Base-by-base conservation (phyloP, 2,797 vertebrate species). In the Sparus aurata region DNA sequence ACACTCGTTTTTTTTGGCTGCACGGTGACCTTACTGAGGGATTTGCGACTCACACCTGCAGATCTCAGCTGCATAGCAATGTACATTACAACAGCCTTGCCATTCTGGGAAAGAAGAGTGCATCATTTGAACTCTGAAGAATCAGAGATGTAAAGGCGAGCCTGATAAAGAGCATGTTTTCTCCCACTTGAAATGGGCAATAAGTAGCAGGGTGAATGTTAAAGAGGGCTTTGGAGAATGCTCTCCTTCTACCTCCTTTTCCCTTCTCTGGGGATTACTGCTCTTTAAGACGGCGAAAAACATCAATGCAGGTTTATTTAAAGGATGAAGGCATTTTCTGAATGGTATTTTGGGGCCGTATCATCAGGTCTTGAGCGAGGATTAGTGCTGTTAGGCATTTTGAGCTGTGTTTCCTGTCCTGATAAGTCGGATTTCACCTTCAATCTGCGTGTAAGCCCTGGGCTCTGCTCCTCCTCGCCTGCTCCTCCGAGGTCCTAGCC, bases 351-450 rank as follows among this genome's bases (percentile, higher is more conserved):
- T 84, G 85, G 82, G 89, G 87, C 90, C 71, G 87, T 94, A 95
- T 95, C 93, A 92, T 93, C 88, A 89, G 92, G 93, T 94, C 93
- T 94, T 90, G 91, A 88, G 84, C 73, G 68, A 88, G 94, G 95
- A 96, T 95, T 95, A 95, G 89, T 80, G 87, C 91, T 90, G 93
- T 94, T 93, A 91, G 93, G 89, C 90, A 86, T 94, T 95, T 93
- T 94, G 90, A 93, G 92, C 93, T 90, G 86, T 88, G 90, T 93
- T 94, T 94, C 91, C 92, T 93, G 92, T 92, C 91, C 91, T 75
- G 94, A 95, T 95, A 95, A 95, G 93, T 93, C 79, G 86, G 92
- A 95, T 95, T 95, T 94, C 89, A 92, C 93, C 89, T 92, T 92
- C 90, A 94, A 92, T 94, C 93, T 94, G 93, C 91, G 87, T 94